phyloP scores from a whole-genome alignment of 2,797 vertebrate species.

The Phaenicophaeus curvirostris region DNA sequence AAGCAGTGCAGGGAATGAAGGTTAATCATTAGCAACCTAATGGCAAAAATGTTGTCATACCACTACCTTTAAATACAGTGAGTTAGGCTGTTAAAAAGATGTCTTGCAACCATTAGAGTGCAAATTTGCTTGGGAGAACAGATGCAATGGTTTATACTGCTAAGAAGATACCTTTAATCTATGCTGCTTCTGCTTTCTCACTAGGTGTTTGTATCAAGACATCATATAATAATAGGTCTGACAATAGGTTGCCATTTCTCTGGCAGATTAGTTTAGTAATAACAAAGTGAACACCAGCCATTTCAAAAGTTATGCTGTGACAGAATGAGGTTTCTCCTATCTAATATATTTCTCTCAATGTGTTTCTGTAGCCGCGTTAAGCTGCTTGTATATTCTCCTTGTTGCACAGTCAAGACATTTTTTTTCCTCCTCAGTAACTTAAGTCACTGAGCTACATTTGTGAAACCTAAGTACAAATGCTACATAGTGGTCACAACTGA shows the following conservation, averaged over 20 bases:
- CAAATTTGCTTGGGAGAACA: neutral
- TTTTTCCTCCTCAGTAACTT: neutral
- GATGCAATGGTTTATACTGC: neutral
- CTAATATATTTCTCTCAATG: neutral
- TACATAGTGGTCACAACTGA: neutral
- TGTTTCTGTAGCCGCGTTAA: neutral
- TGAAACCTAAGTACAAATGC: neutral
- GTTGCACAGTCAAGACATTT: neutral
- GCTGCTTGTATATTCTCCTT: neutral
- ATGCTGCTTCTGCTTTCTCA: neutral
- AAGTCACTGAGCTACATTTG: neutral
- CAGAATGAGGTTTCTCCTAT: neutral
- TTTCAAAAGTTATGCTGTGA: neutral
- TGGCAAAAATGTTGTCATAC: neutral
- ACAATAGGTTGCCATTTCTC: neutral
- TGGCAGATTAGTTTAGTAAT: neutral
- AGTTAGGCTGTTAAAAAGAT: neutral
- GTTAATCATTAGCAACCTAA: neutral
- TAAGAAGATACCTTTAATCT: neutral
- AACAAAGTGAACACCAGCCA: neutral
- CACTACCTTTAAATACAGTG: neutral
- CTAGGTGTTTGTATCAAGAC: neutral
- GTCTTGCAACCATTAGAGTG: neutral
- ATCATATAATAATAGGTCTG: fast-evolving
- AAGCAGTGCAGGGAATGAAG: neutral